phyloP scores from a whole-genome alignment of 2,888 invertebrate species.

The Dendrolimus houi region DNA sequence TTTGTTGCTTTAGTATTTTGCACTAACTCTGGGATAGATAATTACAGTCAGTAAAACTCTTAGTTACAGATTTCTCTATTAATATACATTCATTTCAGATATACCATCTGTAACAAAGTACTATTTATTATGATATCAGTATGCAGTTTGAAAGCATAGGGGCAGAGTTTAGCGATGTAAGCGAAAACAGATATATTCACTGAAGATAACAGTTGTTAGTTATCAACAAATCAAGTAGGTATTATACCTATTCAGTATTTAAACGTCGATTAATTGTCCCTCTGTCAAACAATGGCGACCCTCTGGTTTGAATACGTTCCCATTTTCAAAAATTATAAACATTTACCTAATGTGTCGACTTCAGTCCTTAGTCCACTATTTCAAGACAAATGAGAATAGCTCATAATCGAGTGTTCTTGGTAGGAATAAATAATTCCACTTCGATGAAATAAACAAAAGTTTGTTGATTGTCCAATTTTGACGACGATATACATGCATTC shows the following conservation, averaged over 20 bases:
- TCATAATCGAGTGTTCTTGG: conserved; percentile 63
- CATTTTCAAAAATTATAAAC: conserved; percentile 33
- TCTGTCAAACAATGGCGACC: conserved; percentile 75
- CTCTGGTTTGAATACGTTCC: conserved; percentile 44
- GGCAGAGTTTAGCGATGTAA: conserved; percentile 12
- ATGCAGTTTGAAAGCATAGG: conserved; percentile 3
- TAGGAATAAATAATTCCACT: conserved; percentile 61
- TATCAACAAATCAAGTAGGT: conserved; percentile 31
- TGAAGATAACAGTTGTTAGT: conserved; percentile 29
- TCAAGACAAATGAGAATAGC: conserved; percentile 57
- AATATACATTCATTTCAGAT: too few species aligned
- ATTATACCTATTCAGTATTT: conserved; percentile 4
- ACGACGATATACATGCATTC: conserved; percentile 58
- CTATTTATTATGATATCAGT: too few species aligned
- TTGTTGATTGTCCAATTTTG: conserved; percentile 76
- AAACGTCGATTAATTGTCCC: conserved; percentile 23
- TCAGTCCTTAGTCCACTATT: conserved; percentile 65
- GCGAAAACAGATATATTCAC: background rate
- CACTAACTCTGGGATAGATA: too few species aligned
- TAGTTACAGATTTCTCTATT: too few species aligned
- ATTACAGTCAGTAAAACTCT: too few species aligned
- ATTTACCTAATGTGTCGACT: conserved; percentile 69
- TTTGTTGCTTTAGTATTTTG: too few species aligned
- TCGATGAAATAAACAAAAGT: conserved; percentile 74
- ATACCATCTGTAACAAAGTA: too few species aligned